Conservation (phyloP, 23 tunicate genomes). For the Corella eumyota region DNA sequence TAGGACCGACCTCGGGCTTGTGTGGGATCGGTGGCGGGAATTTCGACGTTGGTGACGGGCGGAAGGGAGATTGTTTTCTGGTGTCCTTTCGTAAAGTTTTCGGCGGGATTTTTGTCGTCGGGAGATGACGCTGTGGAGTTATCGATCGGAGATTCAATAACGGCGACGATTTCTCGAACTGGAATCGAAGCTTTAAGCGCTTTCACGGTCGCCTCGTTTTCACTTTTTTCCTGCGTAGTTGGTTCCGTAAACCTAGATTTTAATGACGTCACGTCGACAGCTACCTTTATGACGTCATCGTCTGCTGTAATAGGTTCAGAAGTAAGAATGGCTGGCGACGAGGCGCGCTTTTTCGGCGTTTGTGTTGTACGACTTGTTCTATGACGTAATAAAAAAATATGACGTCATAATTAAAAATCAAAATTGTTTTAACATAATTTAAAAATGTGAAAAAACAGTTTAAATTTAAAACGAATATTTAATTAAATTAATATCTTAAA, state of each 20-base stretch:
- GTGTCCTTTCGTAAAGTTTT: slow-evolving; percentile 36
- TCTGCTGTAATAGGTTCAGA: slow-evolving; percentile 1
- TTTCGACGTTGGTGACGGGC: not conserved
- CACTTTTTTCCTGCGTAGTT: too few relatives aligned
- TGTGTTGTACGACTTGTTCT: not conserved
- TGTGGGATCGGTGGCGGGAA: not conserved
- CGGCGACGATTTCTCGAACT: slow-evolving; percentile 36
- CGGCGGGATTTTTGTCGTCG: not conserved
- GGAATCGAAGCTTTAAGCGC: slow-evolving; percentile 14
- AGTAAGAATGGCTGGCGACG: slow-evolving; percentile 24
- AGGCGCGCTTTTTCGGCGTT: not conserved
- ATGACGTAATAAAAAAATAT: too few relatives aligned
- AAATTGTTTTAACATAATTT: too few relatives aligned
- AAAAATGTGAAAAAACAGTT: too few relatives aligned
- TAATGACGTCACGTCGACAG: too few relatives aligned
- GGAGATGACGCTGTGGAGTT: not conserved
- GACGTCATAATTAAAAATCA: too few relatives aligned
- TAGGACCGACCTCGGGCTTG: slow-evolving; percentile 9
- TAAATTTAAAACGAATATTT: too few relatives aligned
- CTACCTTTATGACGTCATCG: not conserved
- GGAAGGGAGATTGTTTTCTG: slow-evolving; percentile 39
- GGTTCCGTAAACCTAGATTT: slow-evolving; percentile 15
- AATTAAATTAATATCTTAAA: too few relatives aligned
- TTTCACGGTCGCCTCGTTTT: not conserved
- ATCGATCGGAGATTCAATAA: slow-evolving; percentile 27